phyloP scores from a whole-genome alignment of 2,888 invertebrate genomes.

The Conistra vaccinii region DNA sequence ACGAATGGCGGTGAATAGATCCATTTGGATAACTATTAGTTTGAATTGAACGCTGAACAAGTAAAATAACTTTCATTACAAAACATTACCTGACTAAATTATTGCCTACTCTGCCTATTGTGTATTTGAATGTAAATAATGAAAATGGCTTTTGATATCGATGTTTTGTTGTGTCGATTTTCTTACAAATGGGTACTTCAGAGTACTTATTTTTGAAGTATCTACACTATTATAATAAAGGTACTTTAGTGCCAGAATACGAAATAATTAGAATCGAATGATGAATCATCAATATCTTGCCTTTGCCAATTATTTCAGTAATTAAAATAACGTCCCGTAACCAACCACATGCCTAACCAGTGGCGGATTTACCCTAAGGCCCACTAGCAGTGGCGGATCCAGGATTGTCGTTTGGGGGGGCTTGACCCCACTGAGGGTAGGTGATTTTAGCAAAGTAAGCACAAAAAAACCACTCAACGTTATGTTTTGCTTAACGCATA shows the following conservation, averaged over 20 bases:
- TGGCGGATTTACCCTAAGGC: too few relatives aligned
- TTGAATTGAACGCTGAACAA: constrained; percentile 52
- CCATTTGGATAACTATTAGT: constrained; percentile 57
- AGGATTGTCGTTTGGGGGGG: too few relatives aligned
- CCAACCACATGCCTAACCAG: not conserved
- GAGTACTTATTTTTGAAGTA: constrained; percentile 24
- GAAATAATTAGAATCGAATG: not conserved
- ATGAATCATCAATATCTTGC: not conserved
- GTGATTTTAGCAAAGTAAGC: too few relatives aligned
- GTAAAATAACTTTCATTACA: constrained; percentile 52
- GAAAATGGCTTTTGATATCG: constrained; percentile 29
- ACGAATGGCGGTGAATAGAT: constrained; percentile 57
- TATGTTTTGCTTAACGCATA: too few relatives aligned
- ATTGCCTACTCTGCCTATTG: constrained; percentile 38
- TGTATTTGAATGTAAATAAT: constrained; percentile 52
- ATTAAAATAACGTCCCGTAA: not conserved
- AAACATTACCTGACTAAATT: constrained; percentile 39
- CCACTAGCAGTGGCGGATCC: too few relatives aligned
- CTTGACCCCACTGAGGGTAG: too few relatives aligned
- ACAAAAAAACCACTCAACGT: too few relatives aligned
- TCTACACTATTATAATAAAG: not conserved
- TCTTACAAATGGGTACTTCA: constrained; percentile 38
- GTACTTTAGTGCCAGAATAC: not conserved
- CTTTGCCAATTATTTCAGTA: not conserved
- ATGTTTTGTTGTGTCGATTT: constrained; percentile 26